Base-by-base conservation (phyloP, 2,113 vertebrate species). In the Sylvia atricapilla region DNA sequence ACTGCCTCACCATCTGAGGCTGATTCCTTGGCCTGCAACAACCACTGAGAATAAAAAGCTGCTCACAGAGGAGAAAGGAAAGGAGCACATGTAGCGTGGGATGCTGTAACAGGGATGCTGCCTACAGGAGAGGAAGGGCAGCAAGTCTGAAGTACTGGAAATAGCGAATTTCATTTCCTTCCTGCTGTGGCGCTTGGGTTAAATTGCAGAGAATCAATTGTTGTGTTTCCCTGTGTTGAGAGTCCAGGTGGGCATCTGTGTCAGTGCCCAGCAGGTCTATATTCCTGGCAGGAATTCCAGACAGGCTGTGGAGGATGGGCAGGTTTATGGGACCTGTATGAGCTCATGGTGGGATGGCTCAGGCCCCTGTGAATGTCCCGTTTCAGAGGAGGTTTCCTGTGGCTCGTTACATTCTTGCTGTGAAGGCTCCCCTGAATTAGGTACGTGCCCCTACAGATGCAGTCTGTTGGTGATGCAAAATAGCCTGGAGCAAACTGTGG, bases 311-410 rank as follows among this genome's bases (percentile, higher is more conserved):
- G 21, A 56, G 27, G 25, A 44, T 0, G 1, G 9, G 17, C 23
- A 39, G 27, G 35, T 28, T 2, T 2, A 12, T 68, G 47, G 62
- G 10, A 21, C 4, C 6, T 1, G 2, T 15, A 1, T 4, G 59
- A 22, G 50, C 4, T 19, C 35, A 20, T 24, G 1, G 1, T n/a
- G 46, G 67, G 46, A 37, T 8, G 10, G 53, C 49, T 52, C 6
- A 3, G 37, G 23, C 19, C 6, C 7, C 53, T 3, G 3, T 1
- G 1, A 56, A 27, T 0, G 0, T 80, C 63, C 35, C 0, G 0
- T 53, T 59, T 33, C 19, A 33, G 25, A 16, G 53, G 31, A 88
- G 75, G 12, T 55, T 90, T 79, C 35, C 60, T 47, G 35, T 69
- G 31, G 16, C 50, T 76, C 18, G 0, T 50, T 75, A 27, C 1